Base-by-base conservation (phyloP, 1,140 invertebrate genomes). In the Zeugodacus cucurbitae region DNA sequence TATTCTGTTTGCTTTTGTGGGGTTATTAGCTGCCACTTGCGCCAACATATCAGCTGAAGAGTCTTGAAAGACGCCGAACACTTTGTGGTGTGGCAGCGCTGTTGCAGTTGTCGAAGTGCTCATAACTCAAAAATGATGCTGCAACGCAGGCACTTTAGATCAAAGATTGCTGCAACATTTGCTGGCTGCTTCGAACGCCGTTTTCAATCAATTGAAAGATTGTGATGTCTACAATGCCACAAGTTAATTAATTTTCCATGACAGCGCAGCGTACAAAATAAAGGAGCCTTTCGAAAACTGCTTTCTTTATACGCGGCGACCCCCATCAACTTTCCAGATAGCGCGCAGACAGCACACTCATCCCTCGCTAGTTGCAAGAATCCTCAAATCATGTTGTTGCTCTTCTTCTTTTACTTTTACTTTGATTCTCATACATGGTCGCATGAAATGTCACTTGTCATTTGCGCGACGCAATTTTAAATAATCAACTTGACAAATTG, bases 401-500 rank as follows among this genome's bases (percentile, higher is more conserved):
- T 26, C 74, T 5, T 41, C 70, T 41, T 7, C 34, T 41, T 26
- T 37, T 64, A 8, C 67, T 41, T 20, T 34, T 74, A n/a, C 34
- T 8, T 41, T n/a, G 34, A 41, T 74, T 37, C 59, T 26, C 54
- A 86, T 34, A 58, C 54, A 86, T 58, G 32, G 37, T 11, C 54
- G 7, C 59, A 87, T 70, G 78, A 86, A 87, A 48, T 82, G 74
- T 82, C 74, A 82, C 74, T 82, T 88, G 88, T 88, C 59, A 86
- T 82, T 86, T 88, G 88, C 67, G 59, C 59, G 44, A 67, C 82
- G 54, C 88, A 89, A 87, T 89, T 85, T 87, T 74, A 89, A 89
- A 89, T 89, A 89, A 89, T 89, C 88, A 89, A 87, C 70, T 89
- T 89, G 88, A 89, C 88, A 89, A 89, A 89, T 89, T 89, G 58